phyloP scores from a whole-genome alignment of 2,797 vertebrate genomes.

The Phrynocephalus vlangalii region DNA sequence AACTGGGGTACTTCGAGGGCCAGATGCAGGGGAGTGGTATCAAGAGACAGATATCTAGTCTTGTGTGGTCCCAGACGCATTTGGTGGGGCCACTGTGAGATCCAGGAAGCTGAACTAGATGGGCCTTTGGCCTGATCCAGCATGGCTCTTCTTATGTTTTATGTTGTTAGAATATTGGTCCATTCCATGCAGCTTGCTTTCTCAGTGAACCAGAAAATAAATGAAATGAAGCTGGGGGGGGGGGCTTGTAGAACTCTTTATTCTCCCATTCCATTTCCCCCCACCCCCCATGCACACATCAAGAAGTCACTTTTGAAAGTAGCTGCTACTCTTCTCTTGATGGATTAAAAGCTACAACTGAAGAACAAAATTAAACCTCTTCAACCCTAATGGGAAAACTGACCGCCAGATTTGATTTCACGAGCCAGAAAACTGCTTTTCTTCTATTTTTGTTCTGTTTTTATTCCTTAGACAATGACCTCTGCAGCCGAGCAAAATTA shows the following conservation, averaged over 20 bases:
- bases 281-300: too few relatives aligned
- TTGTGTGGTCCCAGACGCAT: too few relatives aligned
- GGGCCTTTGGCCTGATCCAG: too few relatives aligned
- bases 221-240: not conserved
- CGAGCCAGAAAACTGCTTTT: not conserved
- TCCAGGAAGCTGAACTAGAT: too few relatives aligned
- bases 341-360: too few relatives aligned
- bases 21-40: too few relatives aligned
- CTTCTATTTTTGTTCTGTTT: not conserved
- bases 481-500: not conserved
- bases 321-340: not conserved
- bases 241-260: not conserved
- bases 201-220: not conserved
- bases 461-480: not conserved
- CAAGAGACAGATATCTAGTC: too few relatives aligned
- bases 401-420: not conserved
- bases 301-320: not conserved
- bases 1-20: too few relatives aligned
- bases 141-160: too few relatives aligned
- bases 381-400: not conserved
- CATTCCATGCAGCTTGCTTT: not conserved
- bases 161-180: not conserved
- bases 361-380: not conserved
- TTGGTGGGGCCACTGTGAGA: too few relatives aligned
- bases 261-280: not conserved